These are phyloP conservation scores for Taxidea taxus DNA, from an alignment of 2,113 vertebrate species.

Conservation along the genomic window DNA sequence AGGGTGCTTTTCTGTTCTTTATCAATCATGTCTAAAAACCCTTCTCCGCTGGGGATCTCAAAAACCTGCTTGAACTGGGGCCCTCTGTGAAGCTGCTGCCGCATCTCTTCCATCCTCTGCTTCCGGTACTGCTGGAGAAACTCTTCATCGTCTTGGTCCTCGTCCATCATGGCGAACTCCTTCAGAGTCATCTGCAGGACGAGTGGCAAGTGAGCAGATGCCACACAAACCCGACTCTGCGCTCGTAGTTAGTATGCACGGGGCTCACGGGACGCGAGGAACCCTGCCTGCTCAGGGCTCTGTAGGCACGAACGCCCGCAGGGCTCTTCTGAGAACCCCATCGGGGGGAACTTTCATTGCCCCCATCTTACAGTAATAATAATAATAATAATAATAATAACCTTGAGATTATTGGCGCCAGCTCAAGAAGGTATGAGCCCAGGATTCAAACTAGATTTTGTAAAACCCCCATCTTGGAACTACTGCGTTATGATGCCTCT, in stretches of 20 bases:
- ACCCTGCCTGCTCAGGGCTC: not conserved
- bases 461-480: not conserved
- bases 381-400: too few relatives aligned
- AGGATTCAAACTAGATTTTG: not conserved
- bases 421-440: not conserved
- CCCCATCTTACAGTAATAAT: not conserved
- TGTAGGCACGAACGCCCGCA: not conserved
- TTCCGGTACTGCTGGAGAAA: constrained; percentile 96
- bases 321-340: not conserved
- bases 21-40: constrained; percentile 94
- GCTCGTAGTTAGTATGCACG: not conserved
- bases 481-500: not conserved
- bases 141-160: constrained; percentile 90
- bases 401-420: not conserved
- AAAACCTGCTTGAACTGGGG: constrained; percentile 93
- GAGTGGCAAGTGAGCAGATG: not conserved
- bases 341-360: not conserved
- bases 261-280: not conserved
- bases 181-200: constrained; percentile 90
- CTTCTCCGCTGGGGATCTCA: constrained; percentile 91
- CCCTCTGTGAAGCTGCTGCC: constrained; percentile 89
- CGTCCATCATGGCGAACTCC: constrained; percentile 90
- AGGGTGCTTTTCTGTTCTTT: constrained; percentile 91
- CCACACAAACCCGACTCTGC: not conserved
- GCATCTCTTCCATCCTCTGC: constrained; percentile 98